Evolutionary conservation across 2,113 vertebrate species (phyloP).

Genomic region (Myanophis thanlyinensis): DNA sequence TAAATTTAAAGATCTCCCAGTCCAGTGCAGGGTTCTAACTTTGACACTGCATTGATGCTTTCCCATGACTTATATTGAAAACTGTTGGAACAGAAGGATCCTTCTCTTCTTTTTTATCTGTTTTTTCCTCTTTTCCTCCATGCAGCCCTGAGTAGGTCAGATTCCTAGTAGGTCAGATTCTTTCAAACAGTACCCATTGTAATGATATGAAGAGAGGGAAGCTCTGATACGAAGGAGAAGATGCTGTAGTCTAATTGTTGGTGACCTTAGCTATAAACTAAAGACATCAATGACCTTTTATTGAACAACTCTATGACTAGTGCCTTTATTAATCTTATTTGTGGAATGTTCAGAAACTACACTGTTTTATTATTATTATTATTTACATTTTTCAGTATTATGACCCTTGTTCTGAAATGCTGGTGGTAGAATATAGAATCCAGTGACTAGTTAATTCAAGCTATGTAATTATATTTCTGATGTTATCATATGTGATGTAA

Average conservation of each 20-base stretch:
- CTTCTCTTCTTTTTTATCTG: not conserved
- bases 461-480: not conserved
- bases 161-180: not conserved
- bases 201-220: not conserved
- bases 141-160: not conserved
- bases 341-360: not conserved
- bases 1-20: not conserved
- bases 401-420: constrained; percentile 2
- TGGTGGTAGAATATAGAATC: not conserved
- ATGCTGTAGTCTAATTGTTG: not conserved
- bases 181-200: not conserved
- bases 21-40: not conserved
- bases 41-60: not conserved
- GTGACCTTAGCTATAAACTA: not conserved
- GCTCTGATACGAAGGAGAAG: not conserved
- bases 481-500: not conserved
- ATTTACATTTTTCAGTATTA: not conserved
- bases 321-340: constrained; percentile 12
- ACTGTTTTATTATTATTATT: not conserved
- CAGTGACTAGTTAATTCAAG: constrained; percentile 25
- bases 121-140: not conserved
- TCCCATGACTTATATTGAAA: not conserved
- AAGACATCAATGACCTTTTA: not conserved
- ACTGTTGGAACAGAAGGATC: not conserved
- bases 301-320: not conserved